Conservation (phyloP, 2,113 vertebrate genomes). For the Zosterops borbonicus region DNA sequence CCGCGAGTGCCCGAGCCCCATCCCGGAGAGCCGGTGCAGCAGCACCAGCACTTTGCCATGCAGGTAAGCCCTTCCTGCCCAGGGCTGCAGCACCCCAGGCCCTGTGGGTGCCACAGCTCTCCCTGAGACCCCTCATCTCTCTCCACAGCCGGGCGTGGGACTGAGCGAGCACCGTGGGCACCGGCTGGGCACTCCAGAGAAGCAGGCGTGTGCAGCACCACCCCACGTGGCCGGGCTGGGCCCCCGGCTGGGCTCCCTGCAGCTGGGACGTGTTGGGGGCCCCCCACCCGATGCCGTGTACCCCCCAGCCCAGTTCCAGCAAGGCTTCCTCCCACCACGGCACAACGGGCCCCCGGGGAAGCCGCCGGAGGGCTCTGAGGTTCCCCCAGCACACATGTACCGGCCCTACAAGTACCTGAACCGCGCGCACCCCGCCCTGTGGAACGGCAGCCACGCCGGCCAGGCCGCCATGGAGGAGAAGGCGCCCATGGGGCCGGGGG, state of each 20-base stretch:
- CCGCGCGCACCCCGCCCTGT: conserved; percentile 73
- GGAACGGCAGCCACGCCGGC: conserved; percentile 81
- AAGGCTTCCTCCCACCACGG: conserved; percentile 75
- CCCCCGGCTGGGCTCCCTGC: conserved; percentile 77
- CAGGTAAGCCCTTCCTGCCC: conserved; percentile 73
- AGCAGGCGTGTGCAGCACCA: conserved; percentile 77
- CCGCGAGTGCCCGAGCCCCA: conserved; percentile 77
- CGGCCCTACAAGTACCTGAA: conserved; percentile 82
- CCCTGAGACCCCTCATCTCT: not conserved
- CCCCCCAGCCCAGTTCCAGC: conserved; percentile 76
- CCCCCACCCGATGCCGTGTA: conserved; percentile 82
- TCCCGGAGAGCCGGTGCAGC: conserved; percentile 76
- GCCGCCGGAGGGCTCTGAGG: conserved; percentile 61
- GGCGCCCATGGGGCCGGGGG: conserved; percentile 35
- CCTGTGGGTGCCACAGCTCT: fast-evolving
- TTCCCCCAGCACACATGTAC: conserved; percentile 75
- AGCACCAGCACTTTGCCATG: conserved; percentile 79
- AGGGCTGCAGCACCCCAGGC: fast-evolving
- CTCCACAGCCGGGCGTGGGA: conserved; percentile 75
- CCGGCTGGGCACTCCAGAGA: conserved; percentile 73
- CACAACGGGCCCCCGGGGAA: conserved; percentile 66
- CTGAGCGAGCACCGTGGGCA: conserved; percentile 79
- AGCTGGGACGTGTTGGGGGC: conserved; percentile 74
- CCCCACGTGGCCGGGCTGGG: conserved; percentile 80
- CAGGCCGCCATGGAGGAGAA: conserved; percentile 72